Evolutionary conservation across 2,113 vertebrate genomes (phyloP), one percentile per base, ranked within the genome.

Genomic region (Psammodynastes pulverulentus): DNA sequence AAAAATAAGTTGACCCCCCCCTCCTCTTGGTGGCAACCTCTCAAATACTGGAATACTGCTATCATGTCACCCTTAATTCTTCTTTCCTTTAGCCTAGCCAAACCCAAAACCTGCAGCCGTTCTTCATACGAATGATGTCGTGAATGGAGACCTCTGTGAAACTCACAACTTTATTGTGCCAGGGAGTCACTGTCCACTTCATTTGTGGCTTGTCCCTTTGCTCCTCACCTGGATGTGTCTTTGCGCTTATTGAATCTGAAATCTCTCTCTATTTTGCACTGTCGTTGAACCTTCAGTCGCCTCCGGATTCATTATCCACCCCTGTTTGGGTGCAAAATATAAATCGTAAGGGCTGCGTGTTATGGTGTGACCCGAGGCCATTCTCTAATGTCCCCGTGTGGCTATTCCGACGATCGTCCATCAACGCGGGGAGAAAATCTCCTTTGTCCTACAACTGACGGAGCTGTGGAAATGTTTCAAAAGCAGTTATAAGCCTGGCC

Each of bases 401-500:
- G 95, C 94, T 95, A 95, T 96, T 95, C 94, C 90, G 91, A 62
- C 91, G 85, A 95, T 89, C 93, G 93, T 96, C 95, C 95, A 96
- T 97, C 97, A 96, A 91, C 93, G 86, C 43, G 52, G 91, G 93
- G 93, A 94, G 95, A 96, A 91, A 97, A 97, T 96, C 95, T 97
- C 92, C 94, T 96, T 96, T 96, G 95, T 97, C 96, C 96, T 93
- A 96, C 95, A 94, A 96, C 96, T 58, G 9, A 79, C 62, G 95
- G 94, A 95, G 94, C 95, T 95, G 94, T 95, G 96, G 95, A 49
- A 97, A 96, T 96, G 94, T 96, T 96, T 96, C 97, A 96, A 97
- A 97, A 96, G 96, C 95, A 93, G 96, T 96, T 97, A 97, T 94
- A 97, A 95, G 96, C 96, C 95, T 94, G 94, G 93, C 94, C 96